Evolutionary conservation across 1,140 invertebrate genomes (phyloP).

Genomic region (Pachyrhynchus sulphureomaculatus): DNA sequence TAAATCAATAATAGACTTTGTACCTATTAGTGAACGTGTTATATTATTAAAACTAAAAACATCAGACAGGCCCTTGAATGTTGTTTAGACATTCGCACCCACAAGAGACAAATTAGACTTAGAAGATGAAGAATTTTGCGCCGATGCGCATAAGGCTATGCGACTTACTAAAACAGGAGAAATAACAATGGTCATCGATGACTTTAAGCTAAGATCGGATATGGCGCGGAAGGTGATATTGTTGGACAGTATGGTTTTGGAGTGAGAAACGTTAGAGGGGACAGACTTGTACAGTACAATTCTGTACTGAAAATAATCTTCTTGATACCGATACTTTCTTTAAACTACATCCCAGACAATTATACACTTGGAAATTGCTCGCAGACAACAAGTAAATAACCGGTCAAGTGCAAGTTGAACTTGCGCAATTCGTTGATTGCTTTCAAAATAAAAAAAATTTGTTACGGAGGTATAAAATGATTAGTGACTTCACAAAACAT

Average conservation of each 20-base stretch:
- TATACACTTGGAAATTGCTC: conserved; percentile 50
- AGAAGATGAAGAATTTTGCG: conserved; percentile 36
- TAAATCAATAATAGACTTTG: conserved; percentile 16
- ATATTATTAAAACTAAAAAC: conserved; percentile 36
- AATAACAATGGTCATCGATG: conserved; percentile 38
- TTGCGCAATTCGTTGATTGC: no score
- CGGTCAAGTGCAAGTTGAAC: no score
- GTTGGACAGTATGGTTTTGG: conserved; percentile 35
- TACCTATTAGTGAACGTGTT: conserved; percentile 19
- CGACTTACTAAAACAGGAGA: no score
- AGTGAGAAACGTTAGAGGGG: conserved; percentile 42
- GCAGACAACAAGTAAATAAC: conserved; percentile 34
- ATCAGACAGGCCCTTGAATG: conserved; percentile 34
- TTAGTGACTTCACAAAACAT: no score
- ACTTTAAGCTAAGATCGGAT: conserved; percentile 40
- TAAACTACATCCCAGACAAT: conserved; percentile 39
- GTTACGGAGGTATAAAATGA: no score
- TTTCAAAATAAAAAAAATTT: no score
- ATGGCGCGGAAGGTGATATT: conserved; percentile 4
- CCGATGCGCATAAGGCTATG: conserved; percentile 20
- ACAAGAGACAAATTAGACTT: conserved; percentile 31
- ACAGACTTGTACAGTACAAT: conserved; percentile 40
- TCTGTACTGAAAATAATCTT: conserved; percentile 43
- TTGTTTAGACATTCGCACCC: conserved; percentile 45
- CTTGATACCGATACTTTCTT: conserved; percentile 44